Evolutionary conservation across 2,888 invertebrate species (phyloP).

Genomic region (Entomobrya proxima): DNA sequence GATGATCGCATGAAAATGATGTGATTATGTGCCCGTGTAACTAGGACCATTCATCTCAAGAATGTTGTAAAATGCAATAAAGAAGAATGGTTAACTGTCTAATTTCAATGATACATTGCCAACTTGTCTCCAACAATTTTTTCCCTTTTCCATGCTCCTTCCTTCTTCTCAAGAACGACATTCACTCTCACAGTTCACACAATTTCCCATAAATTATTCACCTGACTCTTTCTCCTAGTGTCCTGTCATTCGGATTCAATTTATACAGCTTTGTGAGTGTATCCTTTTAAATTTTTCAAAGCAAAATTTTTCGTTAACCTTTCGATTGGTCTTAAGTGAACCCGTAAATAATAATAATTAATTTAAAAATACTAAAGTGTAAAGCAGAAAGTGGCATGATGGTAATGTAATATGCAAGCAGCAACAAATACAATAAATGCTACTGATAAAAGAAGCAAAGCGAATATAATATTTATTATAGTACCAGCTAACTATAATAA

Average conservation of each 20-base stretch:
- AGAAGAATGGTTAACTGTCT: constrained; percentile 58
- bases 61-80: constrained; percentile 52
- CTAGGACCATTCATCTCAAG: constrained; percentile 45
- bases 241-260: constrained; percentile 24
- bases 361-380: no score
- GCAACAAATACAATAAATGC: neutral
- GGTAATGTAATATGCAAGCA: constrained; percentile 16
- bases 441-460: neutral
- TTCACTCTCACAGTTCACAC: neutral
- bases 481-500: no score
- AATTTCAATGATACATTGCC: constrained; percentile 65
- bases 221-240: neutral
- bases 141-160: neutral
- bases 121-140: constrained; percentile 43
- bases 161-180: neutral
- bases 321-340: constrained; percentile 16
- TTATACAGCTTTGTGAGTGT: neutral
- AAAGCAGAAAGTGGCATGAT: neutral
- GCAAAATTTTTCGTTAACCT: neutral
- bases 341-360: constrained; percentile 45
- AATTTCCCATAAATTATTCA: constrained; percentile 16
- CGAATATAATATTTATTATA: no score
- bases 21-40: constrained; percentile 38
- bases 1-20: constrained; percentile 21
- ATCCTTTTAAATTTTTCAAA: neutral